Conservation (phyloP, 2,797 vertebrate genomes). For the Epinephelus malabaricus region DNA sequence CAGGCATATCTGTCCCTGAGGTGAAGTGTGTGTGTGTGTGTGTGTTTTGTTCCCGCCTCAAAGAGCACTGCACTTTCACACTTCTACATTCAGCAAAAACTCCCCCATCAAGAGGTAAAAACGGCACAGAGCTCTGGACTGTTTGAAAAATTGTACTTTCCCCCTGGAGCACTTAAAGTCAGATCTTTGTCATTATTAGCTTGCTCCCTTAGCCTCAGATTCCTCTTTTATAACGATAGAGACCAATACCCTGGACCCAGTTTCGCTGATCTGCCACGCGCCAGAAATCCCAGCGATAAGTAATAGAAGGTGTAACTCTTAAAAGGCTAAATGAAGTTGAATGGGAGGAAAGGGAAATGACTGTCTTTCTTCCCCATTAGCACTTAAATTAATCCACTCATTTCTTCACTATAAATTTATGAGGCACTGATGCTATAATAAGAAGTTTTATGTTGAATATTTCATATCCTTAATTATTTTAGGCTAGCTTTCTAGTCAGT, state of each 20-base stretch:
- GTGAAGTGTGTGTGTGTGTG: conserved; percentile 1
- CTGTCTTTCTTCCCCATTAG: conserved; percentile 73
- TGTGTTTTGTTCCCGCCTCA: conserved; percentile 34
- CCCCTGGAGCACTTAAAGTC: conserved; percentile 59
- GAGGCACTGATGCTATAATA: conserved; percentile 80
- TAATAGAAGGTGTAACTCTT: conserved; percentile 58
- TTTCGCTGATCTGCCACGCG: conserved; percentile 38
- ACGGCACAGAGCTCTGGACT: conserved; percentile 45
- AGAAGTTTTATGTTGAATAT: conserved; percentile 83
- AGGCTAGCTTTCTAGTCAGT: conserved; percentile 58
- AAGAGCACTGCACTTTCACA: conserved; percentile 65
- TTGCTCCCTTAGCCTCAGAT: conserved; percentile 47
- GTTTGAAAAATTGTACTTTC: conserved; percentile 54
- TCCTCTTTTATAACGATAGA: conserved; percentile 50
- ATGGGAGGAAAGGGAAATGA: conserved; percentile 60
- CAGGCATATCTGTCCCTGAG: conserved; percentile 29
- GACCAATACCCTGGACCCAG: conserved; percentile 36
- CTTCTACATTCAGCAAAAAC: conserved; percentile 48
- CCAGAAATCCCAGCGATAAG: conserved; percentile 56
- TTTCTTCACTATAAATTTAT: conserved; percentile 78
- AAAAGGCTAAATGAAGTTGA: conserved; percentile 65
- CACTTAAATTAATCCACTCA: conserved; percentile 74
- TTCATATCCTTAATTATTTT: conserved; percentile 84
- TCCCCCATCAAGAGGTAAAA: conserved; percentile 59
- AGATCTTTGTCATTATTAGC: conserved; percentile 71